Conservation (phyloP, 2,888 invertebrate genomes). For the Andrena marginata region DNA sequence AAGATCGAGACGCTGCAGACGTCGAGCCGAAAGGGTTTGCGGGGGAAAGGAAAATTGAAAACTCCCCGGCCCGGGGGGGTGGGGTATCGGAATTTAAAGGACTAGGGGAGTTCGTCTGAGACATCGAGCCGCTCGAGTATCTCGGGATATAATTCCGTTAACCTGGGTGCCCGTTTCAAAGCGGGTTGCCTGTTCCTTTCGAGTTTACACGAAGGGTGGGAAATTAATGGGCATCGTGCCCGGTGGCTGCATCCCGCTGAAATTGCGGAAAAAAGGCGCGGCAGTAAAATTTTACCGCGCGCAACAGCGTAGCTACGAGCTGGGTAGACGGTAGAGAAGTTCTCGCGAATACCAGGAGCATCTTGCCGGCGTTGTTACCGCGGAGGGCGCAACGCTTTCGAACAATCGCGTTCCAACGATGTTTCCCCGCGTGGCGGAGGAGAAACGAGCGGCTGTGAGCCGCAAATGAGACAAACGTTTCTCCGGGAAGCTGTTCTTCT, state of each 20-base stretch:
- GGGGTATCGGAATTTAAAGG: conserved; percentile 58
- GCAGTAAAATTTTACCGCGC: conserved; percentile 55
- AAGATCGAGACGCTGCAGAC: conserved; percentile 56
- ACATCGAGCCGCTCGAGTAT: not conserved
- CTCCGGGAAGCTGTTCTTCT: conserved; percentile 49
- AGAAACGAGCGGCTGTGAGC: conserved; percentile 58
- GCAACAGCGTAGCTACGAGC: conserved; percentile 23
- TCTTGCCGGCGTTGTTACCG: conserved; percentile 2
- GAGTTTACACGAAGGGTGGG: conserved; percentile 16
- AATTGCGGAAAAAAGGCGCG: conserved; percentile 32
- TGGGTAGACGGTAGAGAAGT: conserved; percentile 46
- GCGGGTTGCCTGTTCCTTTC: conserved; percentile 2
- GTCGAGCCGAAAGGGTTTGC: conserved; percentile 44
- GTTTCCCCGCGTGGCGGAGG: conserved; percentile 46
- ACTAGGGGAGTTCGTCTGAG: not conserved
- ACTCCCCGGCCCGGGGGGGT: conserved; percentile 34
- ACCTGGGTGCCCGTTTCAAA: not conserved
- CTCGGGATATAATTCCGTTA: conserved; percentile 18
- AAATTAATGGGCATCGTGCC: conserved; percentile 47
- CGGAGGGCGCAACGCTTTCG: conserved; percentile 45
- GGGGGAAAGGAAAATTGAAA: conserved; percentile 58
- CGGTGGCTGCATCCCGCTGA: conserved; percentile 14
- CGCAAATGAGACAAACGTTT: conserved; percentile 68
- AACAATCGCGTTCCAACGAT: conserved; percentile 60
- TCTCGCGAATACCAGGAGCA: conserved; percentile 51